Base-by-base conservation (phyloP, 2,888 invertebrate species). In the Gastrophysa polygoni region DNA sequence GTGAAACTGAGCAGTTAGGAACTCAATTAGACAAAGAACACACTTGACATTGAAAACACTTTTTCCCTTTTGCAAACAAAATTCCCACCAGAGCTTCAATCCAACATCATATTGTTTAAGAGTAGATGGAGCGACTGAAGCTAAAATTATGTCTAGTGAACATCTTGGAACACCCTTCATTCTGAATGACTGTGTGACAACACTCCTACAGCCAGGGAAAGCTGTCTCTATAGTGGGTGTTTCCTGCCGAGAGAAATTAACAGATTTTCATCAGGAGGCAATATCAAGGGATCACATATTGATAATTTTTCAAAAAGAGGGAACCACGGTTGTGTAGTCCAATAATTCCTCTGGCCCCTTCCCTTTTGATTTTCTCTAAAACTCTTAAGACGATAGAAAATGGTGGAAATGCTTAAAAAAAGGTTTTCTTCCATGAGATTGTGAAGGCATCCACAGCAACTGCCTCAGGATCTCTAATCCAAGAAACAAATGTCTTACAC, bases 331-430 rank as follows among this genome's bases (percentile, higher is more conserved):
- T 77, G 75, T n/a, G n/a, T n/a, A 1, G 66, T 61, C 29, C 69
- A 5, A 75, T 21, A n/a, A 74, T 71, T 5, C 73, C 73, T 11
- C 44, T 54, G 5, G 75, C 71, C 47, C 63, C 65, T 24, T 77
- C 73, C 1, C 34, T 17, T 7, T 62, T 62, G 16, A 76, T 74
- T 61, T 77, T 75, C 54, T 64, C 58, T 17, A 77, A 32, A 1
- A 63, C 55, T 63, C 64, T 69, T 43, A 70, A 50, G n/a, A 75
- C 65, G 2, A 72, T 14, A 0, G 67, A 61, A 56, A 75, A 76
- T 1, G 74, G 73, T 1, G 73, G 73, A 29, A 75, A 76, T 0
- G 75, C 75, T 63, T 75, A 76, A 58, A 69, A 68, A 10, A 17
- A 56, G 8, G 11, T 32, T 21, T 48, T 32, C 66, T 68, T 20